Base-by-base conservation (phyloP, 2,888 invertebrate species). In the Priocnemis perturbator region DNA sequence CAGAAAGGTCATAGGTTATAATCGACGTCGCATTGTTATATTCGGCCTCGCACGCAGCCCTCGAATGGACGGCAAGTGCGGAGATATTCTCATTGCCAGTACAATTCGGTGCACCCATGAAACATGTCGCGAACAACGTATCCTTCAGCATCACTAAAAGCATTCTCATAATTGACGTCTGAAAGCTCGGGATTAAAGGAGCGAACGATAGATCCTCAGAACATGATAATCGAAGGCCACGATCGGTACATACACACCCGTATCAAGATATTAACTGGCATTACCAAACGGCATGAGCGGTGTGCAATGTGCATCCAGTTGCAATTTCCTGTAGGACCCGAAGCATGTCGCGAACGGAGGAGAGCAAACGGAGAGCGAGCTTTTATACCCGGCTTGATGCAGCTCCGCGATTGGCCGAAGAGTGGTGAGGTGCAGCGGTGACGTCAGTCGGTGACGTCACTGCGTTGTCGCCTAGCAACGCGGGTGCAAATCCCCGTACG, bases 401-500 rank as follows among this genome's bases (percentile, higher is more conserved):
- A 23, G 60, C 48, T 9, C 58, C 44, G 57, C 60, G 73, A 70
- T 77, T 76, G 76, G 74, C 64, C 60, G 59, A 15, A 44, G 37
- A 53, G 60, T 63, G 57, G 69, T 55, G 73, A 78, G 75, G 55
- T 48, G 53, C 64, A 72, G 59, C 57, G 37, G 67, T 85, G 85
- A 86, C 85, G 84, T 85, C 84, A 84, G 62, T 52, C 52, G 26
- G 47, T 76, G 81, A 81, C 81, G 83, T 83, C 81, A 82, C 73
- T 62, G 60, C 60, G 69, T 69, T 69, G 84, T 86, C 60, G 81
- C 86, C 76, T 78, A 75, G 83, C 84, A 79, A 85, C 85, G 78
- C 69, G 64, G 77, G 76, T 75, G 83, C 83, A 84, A 85, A 85
- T 85, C 84, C 85, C 81, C 74, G 83, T 74, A 81, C 83, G 79